Evolutionary conservation across 2,113 vertebrate species (phyloP), one percentile per base, ranked within the genome.

Genomic region (Gobius niger): DNA sequence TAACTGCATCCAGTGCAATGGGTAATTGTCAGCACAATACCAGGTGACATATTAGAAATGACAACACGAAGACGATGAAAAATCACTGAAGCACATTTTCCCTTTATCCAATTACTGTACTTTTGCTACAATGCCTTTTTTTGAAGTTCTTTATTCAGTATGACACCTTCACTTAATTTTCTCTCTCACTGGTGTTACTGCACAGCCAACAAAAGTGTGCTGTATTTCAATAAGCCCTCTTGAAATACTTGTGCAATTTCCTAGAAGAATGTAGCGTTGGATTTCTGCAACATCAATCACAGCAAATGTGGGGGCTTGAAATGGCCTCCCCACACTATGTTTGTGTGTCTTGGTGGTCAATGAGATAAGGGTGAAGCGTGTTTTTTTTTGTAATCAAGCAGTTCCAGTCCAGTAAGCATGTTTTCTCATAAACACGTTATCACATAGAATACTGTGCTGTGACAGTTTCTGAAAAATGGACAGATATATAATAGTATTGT

Each of bases 251-350:
- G 63, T 69, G 80, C 80, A 82, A 85, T 88, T 86, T 87, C 83
- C 86, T 85, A 76, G 42, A 73, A 82, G 80, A 85, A 83, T 82
- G 82, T 65, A 61, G 73, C 82, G 78, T 86, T 82, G 75, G 77
- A 87, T 88, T 85, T 68, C 65, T 67, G 73, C 78, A 78, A 77
- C 74, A 80, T 82, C 82, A 84, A 85, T 87, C 85, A 75, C 51
- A 67, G 78, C 13, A 68, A 83, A 83, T 74, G 69, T 56, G 68
- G 54, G 50, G 41, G 52, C 70, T 78, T 7, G 8, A 77, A 87
- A 84, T 75, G 70, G 49, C 56, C 60, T 13, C 47, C 44, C 13
- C 24, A 57, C 42, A 34, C 53, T n/a, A 18, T 64, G 50, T 65
- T 82, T 76, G 19, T 54, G 52, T 57, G 19, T 18, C 66, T 44